These are phyloP conservation scores for Clytia hemisphaerica DNA, from an alignment of 30 jellyfish, hydroid and myxozoan genomes.

Conservation along the genomic window DNA sequence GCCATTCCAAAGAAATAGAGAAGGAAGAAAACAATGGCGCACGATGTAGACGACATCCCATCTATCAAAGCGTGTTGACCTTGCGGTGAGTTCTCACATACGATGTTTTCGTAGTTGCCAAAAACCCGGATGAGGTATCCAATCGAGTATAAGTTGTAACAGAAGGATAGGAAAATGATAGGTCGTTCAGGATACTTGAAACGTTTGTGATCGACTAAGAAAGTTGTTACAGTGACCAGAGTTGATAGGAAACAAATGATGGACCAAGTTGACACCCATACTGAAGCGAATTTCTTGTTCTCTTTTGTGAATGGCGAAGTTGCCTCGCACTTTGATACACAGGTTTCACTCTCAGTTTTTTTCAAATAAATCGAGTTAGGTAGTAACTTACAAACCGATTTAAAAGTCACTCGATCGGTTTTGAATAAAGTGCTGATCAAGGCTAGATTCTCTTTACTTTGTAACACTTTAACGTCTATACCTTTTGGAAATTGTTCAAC, in stretches of 20 bases:
- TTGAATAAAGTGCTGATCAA: no score
- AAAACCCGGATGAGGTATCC: slow-evolving; percentile 63
- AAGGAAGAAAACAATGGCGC: slow-evolving; percentile 62
- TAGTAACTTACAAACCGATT: not conserved
- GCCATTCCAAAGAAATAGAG: slow-evolving; percentile 86
- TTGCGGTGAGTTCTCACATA: slow-evolving; percentile 36
- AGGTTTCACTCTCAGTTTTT: slow-evolving; percentile 45
- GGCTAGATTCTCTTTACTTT: not conserved
- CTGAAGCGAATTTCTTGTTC: slow-evolving; percentile 47
- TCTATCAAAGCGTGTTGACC: slow-evolving; percentile 60
- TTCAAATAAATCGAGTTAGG: slow-evolving; percentile 48
- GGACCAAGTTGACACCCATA: slow-evolving; percentile 78
- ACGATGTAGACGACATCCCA: slow-evolving; percentile 62
- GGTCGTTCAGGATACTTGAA: slow-evolving; percentile 90
- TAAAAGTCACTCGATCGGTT: not conserved
- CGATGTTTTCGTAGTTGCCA: slow-evolving; percentile 65
- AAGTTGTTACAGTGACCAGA: slow-evolving; percentile 65
- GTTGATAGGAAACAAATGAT: slow-evolving; percentile 79
- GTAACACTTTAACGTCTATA: not conserved
- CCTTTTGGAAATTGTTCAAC: not conserved
- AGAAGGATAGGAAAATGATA: slow-evolving; percentile 72
- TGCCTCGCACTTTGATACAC: slow-evolving; percentile 66
- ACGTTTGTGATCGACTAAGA: slow-evolving; percentile 59
- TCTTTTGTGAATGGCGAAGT: slow-evolving; percentile 34
- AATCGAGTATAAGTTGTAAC: slow-evolving; percentile 70